A percentile compares a stretch with the other conserved stretches of the same genome.
Conservation (phyloP, 1,140 invertebrate genomes). For the Araneus ventricosus region DNA sequence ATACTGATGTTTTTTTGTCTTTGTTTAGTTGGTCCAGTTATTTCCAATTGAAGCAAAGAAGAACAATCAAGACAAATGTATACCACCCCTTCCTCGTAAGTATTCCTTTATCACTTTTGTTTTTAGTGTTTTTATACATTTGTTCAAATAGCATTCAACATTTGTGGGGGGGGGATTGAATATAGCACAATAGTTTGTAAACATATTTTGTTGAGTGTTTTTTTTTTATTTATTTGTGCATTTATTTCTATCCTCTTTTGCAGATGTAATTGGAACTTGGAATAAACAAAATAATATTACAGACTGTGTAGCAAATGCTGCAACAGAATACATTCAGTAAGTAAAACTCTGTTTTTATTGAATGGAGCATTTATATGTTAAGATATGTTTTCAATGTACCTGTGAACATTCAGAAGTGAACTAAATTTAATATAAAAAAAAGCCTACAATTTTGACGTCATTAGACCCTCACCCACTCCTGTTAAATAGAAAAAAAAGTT, state of each 20-base stretch:
- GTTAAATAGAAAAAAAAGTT: too few relatives aligned
- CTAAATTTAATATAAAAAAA: too few relatives aligned
- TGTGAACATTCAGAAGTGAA: too few relatives aligned
- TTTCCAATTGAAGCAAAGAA: slow-evolving; percentile 69
- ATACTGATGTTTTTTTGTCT: neutral
- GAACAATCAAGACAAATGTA: slow-evolving; percentile 69
- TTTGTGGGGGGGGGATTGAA: too few relatives aligned
- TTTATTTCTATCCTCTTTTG: neutral
- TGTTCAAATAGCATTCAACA: too few relatives aligned
- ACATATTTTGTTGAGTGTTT: too few relatives aligned
- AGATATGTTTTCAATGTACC: too few relatives aligned
- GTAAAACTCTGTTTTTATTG: neutral
- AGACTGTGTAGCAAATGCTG: slow-evolving; percentile 42
- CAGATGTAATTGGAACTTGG: slow-evolving; percentile 38
- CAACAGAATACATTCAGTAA: slow-evolving; percentile 70
- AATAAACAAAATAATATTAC: slow-evolving; percentile 33
- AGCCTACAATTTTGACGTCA: too few relatives aligned
- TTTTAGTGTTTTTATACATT: too few relatives aligned
- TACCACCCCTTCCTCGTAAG: slow-evolving; percentile 71
- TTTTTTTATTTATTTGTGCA: neutral
- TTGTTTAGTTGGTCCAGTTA: slow-evolving; percentile 52
- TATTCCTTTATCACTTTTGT: slow-evolving; percentile 28
- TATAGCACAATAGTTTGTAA: too few relatives aligned
- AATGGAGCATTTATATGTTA: neutral
- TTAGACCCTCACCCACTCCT: too few relatives aligned